These are phyloP conservation scores for Paedocypris sp. DNA, from an alignment of 2,113 vertebrate genomes.

Conservation along the genomic window DNA sequence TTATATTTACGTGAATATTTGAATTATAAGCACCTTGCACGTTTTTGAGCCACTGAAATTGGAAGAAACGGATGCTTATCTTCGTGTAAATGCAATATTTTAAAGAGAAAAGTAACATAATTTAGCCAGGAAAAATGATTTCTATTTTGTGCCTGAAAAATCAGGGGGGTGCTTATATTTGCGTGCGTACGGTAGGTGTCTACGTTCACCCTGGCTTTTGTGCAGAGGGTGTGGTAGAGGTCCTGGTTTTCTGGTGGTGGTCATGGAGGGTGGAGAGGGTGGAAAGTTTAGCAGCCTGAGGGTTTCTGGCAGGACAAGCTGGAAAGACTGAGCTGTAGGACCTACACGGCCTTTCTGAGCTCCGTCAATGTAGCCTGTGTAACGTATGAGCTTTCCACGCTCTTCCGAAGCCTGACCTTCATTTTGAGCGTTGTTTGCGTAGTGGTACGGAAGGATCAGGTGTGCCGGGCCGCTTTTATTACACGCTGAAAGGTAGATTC, in stretches of 20 bases:
- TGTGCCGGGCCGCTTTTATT: conserved; percentile 15
- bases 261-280: conserved; percentile 9
- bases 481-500: conserved; percentile 37
- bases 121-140: no score
- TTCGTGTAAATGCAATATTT: no score
- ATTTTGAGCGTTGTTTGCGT: conserved; percentile 27
- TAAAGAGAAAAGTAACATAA: no score
- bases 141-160: no score
- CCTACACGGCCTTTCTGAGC: conserved; percentile 32
- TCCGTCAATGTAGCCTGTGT: conserved; percentile 11
- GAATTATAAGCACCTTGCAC: no score
- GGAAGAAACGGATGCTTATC: no score
- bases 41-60: no score
- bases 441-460: conserved; percentile 34
- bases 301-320: conserved; percentile 35
- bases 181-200: no score
- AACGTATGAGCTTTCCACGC: conserved; percentile 40
- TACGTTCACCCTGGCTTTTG: neutral
- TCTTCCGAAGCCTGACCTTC: conserved; percentile 16
- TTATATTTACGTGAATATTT: no score
- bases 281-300: conserved; percentile 24
- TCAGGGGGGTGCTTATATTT: no score
- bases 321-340: conserved; percentile 46
- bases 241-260: conserved; percentile 29
- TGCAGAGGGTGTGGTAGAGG: neutral